Base-by-base conservation (phyloP, 2,888 invertebrate species). In the Leptinotarsa haldemani region DNA sequence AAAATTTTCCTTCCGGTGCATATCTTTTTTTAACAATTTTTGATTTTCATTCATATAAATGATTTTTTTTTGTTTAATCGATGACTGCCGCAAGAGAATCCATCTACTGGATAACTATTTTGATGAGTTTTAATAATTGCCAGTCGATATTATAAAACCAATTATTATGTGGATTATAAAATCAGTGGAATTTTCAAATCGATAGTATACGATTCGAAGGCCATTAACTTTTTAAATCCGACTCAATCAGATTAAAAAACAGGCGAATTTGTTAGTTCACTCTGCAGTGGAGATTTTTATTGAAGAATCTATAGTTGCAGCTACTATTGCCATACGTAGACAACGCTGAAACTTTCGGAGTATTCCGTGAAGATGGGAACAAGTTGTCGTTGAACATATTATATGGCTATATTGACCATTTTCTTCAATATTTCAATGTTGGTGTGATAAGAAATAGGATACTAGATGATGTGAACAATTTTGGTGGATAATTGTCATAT, bases 101-200 rank as follows among this genome's bases (percentile, higher is more conserved):
- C n/a, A 68, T 56, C 15, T 18, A 58, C 9, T 20, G 13, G 18
- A 20, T 46, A 46, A 47, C 56, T 67, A 16, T 67, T 67, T 20
- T 40, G 58, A 56, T 68, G 68, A 47, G 46, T 56, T 53, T 68
- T 46, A 56, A 68, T 68, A 68, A 68, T 68, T 68, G 46, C 47
- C n/a, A 30, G 16, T 61, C 1, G 40, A 3, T 40, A 40, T 40
- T 40, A 40, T 40, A 40, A 5, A 40, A 40, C 40, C 40, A 61
- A 40, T 61, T 30, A 61, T n/a, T 61, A 16, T 15, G 25, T 2
- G 61, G 61, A 61, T 61, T 61, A 61, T 30, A n/a, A 40, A 30
- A 61, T 61, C n/a, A 12, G 30, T 61, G 30, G 61, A n/a, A n/a
- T 40, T 61, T 12, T n/a, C 9, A 1, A n/a, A 61, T 30, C 61